phyloP scores from a whole-genome alignment of 2,888 invertebrate species.

The Orchesella flavescens region DNA sequence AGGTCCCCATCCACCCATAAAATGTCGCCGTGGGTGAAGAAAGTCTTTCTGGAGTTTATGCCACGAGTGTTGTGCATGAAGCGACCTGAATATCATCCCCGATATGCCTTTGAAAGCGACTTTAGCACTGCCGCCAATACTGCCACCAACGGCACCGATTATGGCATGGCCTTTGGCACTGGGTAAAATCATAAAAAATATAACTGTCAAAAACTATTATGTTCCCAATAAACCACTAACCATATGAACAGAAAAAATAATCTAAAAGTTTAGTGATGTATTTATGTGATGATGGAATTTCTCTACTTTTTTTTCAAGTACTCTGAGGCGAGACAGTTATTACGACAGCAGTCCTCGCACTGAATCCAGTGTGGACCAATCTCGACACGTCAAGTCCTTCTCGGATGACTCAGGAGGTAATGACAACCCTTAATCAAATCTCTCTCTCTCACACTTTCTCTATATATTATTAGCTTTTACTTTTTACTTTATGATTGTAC shows the following conservation, averaged over 20 bases:
- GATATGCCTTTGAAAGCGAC: conserved; percentile 81
- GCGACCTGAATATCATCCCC: conserved; percentile 88
- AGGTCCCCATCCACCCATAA: conserved; percentile 94
- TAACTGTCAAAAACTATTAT: background rate
- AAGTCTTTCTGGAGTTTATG: conserved; percentile 92
- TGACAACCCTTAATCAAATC: background rate
- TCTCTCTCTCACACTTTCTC: background rate
- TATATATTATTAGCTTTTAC: background rate
- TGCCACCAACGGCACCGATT: conserved; percentile 50
- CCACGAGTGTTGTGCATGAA: conserved; percentile 93
- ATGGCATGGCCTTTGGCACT: conserved; percentile 69
- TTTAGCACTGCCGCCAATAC: conserved; percentile 76
- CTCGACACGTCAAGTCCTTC: conserved; percentile 71
- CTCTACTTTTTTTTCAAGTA: conserved; percentile 43
- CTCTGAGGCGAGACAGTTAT: conserved; percentile 68
- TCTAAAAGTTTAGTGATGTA: background rate
- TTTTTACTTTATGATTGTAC: no score
- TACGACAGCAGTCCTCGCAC: conserved; percentile 71
- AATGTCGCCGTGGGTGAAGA: conserved; percentile 92
- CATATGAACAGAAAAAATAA: background rate
- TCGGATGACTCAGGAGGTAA: conserved; percentile 69
- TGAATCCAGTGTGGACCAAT: conserved; percentile 72
- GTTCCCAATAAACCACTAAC: no score
- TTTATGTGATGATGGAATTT: background rate
- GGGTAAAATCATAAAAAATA: conserved; percentile 55